Percentiles rank a stretch among this genome's conserved stretches.
Evolutionary conservation across 2,888 invertebrate species (phyloP).

Genomic region (Rhopalosiphum nymphaeae): DNA sequence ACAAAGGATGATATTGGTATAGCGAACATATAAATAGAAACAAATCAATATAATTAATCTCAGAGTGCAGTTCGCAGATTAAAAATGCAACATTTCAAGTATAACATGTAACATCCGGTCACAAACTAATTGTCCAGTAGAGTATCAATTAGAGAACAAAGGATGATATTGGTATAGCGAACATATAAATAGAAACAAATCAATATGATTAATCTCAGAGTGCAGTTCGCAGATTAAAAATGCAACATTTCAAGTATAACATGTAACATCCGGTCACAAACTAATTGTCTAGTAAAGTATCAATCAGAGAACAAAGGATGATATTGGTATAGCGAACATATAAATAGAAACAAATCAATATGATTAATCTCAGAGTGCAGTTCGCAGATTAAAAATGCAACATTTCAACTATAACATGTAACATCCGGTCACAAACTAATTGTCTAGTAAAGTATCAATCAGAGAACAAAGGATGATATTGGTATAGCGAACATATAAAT

Average conservation of each 20-base stretch:
- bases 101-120: background rate
- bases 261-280: background rate
- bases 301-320: conserved; percentile 46
- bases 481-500: conserved; percentile 33
- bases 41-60: background rate
- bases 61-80: too few species aligned
- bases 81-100: too few species aligned
- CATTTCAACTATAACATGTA: background rate
- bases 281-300: background rate
- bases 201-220: background rate
- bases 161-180: background rate
- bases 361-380: conserved; percentile 30
- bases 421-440: conserved; percentile 22
- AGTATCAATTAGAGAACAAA: background rate
- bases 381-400: background rate
- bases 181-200: conserved; percentile 2
- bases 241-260: background rate
- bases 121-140: background rate
- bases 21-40: background rate
- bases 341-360: conserved; percentile 29
- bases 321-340: conserved; percentile 39
- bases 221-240: background rate
- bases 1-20: too few species aligned
- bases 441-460: background rate
- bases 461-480: conserved; percentile 26